Conservation (phyloP, 2,797 vertebrate species). For the Tamandua tetradactyla region DNA sequence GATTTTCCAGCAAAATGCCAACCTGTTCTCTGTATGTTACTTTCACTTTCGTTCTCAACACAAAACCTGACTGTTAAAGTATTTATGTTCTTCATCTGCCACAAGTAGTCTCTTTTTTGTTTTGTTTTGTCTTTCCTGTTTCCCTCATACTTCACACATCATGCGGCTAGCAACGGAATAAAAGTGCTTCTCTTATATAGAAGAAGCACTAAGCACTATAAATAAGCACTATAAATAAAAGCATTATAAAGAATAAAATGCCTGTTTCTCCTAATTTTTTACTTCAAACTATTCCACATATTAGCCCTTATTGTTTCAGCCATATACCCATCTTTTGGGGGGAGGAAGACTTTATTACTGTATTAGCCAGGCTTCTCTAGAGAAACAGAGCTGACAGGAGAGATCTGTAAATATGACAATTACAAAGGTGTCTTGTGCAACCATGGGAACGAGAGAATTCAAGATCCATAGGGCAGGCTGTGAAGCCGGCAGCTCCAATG, state of each 20-base stretch:
- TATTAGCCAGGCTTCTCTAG: too few relatives aligned
- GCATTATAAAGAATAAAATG: too few relatives aligned
- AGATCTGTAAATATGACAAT: too few relatives aligned
- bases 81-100: neutral
- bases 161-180: neutral
- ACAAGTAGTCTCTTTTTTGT: neutral
- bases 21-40: neutral
- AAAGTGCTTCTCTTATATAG: too few relatives aligned
- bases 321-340: neutral
- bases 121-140: neutral
- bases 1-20: neutral
- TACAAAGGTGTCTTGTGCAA: too few relatives aligned
- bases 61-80: neutral
- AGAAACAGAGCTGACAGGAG: too few relatives aligned
- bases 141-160: neutral
- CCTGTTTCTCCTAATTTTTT: neutral
- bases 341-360: neutral
- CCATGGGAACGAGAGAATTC: too few relatives aligned
- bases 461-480: too few relatives aligned
- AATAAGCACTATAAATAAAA: too few relatives aligned
- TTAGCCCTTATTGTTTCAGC: neutral
- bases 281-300: neutral
- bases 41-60: neutral
- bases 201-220: too few relatives aligned
- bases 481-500: too few relatives aligned